These are phyloP conservation scores for Cybosia mesomella DNA, from an alignment of 2,888 invertebrate genomes.

Conservation along the genomic window DNA sequence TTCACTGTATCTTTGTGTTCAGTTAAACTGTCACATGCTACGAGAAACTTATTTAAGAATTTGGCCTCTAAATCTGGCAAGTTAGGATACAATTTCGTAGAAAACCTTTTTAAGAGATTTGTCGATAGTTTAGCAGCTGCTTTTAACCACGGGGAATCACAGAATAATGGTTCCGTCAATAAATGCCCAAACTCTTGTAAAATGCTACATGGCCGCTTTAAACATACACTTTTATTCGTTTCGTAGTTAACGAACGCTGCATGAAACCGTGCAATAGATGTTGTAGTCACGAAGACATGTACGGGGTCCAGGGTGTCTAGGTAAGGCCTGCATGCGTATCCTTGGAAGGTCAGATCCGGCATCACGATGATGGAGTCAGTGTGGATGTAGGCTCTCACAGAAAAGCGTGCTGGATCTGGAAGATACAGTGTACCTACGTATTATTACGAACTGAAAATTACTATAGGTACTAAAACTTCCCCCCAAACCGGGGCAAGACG, in stretches of 20 bases:
- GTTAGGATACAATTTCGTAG: slow-evolving; percentile 52
- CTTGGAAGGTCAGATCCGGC: slow-evolving; percentile 14
- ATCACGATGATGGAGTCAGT: slow-evolving; percentile 53
- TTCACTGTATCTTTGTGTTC: slow-evolving; percentile 65
- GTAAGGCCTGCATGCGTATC: slow-evolving; percentile 14
- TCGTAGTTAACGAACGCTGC: slow-evolving; percentile 71
- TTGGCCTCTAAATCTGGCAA: slow-evolving; percentile 57
- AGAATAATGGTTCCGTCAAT: slow-evolving; percentile 62
- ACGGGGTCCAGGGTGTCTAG: slow-evolving; percentile 59
- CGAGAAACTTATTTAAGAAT: slow-evolving; percentile 55
- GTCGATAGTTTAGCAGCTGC: slow-evolving; percentile 67
- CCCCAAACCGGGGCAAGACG: too few species aligned
- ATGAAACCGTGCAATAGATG: slow-evolving; percentile 72
- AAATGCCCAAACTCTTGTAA: slow-evolving; percentile 55
- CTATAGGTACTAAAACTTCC: not conserved
- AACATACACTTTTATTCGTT: slow-evolving; percentile 51
- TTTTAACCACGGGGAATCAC: slow-evolving; percentile 65
- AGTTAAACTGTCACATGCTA: slow-evolving; percentile 62
- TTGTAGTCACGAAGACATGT: slow-evolving; percentile 58
- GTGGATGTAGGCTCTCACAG: slow-evolving; percentile 11
- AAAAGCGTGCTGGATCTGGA: slow-evolving; percentile 56
- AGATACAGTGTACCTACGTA: not conserved
- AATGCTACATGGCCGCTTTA: slow-evolving; percentile 51
- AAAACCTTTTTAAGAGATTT: slow-evolving; percentile 64
- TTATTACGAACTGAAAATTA: not conserved